Conservation (phyloP, 2,797 vertebrate species). For the Malurus leucopterus region DNA sequence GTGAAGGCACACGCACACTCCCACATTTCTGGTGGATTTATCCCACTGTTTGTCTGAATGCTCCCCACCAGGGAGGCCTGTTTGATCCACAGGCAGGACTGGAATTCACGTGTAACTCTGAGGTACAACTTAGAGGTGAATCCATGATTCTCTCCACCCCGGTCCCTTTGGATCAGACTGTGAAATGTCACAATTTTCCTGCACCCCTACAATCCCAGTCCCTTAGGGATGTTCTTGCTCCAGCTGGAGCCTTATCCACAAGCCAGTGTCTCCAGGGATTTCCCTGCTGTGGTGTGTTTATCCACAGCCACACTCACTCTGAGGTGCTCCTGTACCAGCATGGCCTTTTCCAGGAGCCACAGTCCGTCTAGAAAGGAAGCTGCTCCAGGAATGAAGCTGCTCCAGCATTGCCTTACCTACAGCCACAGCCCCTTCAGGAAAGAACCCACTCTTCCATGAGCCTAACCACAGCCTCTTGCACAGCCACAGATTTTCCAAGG, state of each 20-base stretch:
- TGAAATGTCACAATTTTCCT: background rate
- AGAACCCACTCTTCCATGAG: background rate
- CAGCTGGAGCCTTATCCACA: background rate
- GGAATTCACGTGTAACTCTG: accelerated
- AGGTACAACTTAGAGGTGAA: background rate
- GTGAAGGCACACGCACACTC: accelerated
- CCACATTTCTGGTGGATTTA: accelerated
- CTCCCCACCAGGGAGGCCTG: background rate
- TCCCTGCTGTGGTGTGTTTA: background rate
- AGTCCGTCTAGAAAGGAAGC: background rate
- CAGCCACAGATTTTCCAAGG: background rate
- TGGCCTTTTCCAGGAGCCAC: background rate
- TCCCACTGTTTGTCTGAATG: background rate
- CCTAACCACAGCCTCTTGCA: background rate
- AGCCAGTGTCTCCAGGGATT: background rate
- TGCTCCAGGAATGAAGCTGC: background rate
- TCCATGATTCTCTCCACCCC: background rate
- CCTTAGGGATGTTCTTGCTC: background rate
- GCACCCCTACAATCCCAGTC: background rate
- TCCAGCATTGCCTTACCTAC: no score
- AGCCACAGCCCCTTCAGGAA: background rate
- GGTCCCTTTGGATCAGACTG: accelerated
- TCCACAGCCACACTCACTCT: background rate
- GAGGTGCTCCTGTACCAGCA: background rate
- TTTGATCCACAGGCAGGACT: background rate